Evolutionary conservation across 2,797 vertebrate genomes (phyloP).

Genomic region (Crocodylus rhombifer): DNA sequence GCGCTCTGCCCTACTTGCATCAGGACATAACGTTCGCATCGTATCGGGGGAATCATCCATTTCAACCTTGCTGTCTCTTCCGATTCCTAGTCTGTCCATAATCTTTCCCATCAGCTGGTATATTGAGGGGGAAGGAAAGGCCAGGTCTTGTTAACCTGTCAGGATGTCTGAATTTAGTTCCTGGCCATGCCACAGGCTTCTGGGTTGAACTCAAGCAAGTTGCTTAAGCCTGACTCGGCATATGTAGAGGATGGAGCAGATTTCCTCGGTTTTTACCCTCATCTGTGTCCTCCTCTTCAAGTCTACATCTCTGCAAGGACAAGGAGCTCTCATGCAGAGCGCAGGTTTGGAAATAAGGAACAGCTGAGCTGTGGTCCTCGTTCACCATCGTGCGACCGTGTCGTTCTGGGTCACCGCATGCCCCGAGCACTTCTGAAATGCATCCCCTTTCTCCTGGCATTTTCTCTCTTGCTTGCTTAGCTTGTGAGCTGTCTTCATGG

Average conservation of each 20-base stretch:
- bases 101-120: not conserved
- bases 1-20: too few species aligned
- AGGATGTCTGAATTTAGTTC: not conserved
- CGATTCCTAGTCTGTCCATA: accelerated
- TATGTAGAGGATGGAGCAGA: not conserved
- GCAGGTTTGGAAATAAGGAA: too few species aligned
- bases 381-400: too few species aligned
- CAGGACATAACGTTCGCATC: too few species aligned
- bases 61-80: not conserved
- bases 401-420: too few species aligned
- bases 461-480: too few species aligned
- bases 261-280: not conserved
- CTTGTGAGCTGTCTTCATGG: too few species aligned
- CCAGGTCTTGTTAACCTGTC: not conserved
- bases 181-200: not conserved
- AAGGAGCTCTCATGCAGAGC: too few species aligned
- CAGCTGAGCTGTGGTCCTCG: too few species aligned
- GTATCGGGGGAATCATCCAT: not conserved
- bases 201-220: not conserved
- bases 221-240: not conserved
- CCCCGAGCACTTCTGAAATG: too few species aligned
- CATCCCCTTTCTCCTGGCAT: too few species aligned
- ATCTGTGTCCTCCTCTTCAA: not conserved
- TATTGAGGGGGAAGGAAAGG: not conserved
- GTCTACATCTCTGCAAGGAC: not conserved